phyloP scores from a whole-genome alignment of 1,140 invertebrate species.

The Oryctes rhinoceros region DNA sequence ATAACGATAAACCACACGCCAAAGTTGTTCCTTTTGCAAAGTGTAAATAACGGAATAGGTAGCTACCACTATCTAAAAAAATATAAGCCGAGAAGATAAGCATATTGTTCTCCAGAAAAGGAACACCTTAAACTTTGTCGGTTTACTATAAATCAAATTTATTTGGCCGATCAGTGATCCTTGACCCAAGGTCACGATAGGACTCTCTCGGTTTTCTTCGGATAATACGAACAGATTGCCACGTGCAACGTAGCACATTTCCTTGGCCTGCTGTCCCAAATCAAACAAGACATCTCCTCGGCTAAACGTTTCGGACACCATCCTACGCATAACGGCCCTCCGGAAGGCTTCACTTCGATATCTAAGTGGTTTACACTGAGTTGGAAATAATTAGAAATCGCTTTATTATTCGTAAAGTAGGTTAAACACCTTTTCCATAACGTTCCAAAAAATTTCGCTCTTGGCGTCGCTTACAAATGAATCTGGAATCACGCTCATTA shows the following conservation, averaged over 20 bases:
- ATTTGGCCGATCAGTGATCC: conserved; percentile 18
- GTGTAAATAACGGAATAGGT: conserved; percentile 31
- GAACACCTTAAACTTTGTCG: conserved; percentile 11
- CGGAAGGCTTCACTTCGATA: conserved; percentile 5
- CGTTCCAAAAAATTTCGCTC: conserved; percentile 33
- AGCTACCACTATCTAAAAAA: conserved; percentile 25
- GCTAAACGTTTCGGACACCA: background rate
- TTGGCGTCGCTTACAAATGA: conserved; percentile 9
- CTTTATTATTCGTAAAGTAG: too few relatives aligned
- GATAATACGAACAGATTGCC: conserved; percentile 21
- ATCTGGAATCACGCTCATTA: conserved; percentile 3
- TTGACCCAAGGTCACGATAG: conserved; percentile 27
- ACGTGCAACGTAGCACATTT: conserved; percentile 15
- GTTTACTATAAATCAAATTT: background rate
- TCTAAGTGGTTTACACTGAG: background rate
- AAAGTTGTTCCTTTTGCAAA: conserved; percentile 1
- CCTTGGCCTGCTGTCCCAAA: background rate
- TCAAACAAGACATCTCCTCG: conserved; percentile 19
- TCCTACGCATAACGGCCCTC: conserved; percentile 1
- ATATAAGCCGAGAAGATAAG: background rate
- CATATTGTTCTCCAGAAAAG: background rate
- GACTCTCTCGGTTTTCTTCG: conserved; percentile 3
- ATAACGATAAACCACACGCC: background rate
- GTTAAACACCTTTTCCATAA: background rate
- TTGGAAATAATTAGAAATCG: background rate